A percentile compares a stretch with the other conserved stretches of the same genome.
These are phyloP conservation scores for Lampris megalopsis DNA, from an alignment of 2,113 vertebrate genomes.

Conservation along the genomic window DNA sequence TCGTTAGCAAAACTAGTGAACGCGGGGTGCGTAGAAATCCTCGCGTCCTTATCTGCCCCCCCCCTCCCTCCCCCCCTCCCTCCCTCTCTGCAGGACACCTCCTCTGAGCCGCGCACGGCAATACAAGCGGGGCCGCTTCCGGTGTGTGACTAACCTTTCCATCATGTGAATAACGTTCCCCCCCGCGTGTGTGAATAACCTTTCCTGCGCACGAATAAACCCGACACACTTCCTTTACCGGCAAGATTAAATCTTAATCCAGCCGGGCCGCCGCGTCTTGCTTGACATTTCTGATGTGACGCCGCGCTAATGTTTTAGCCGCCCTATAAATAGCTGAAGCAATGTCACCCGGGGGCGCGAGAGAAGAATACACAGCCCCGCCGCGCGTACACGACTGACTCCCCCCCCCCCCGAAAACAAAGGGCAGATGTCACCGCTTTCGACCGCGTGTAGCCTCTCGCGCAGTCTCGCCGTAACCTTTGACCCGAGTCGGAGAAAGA, in stretches of 20 bases:
- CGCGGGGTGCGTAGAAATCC: no score
- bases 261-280: slow-evolving; percentile 51
- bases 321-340: slow-evolving; percentile 75
- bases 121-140: slow-evolving; percentile 14
- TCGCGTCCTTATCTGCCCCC: no score
- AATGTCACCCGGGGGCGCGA: slow-evolving; percentile 16
- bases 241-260: slow-evolving; percentile 61
- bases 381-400: no score
- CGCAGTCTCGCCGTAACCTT: slow-evolving; percentile 31
- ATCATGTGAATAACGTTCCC: no score
- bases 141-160: no score
- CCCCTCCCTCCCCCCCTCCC: no score
- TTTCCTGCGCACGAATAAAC: slow-evolving; percentile 25
- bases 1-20: background rate
- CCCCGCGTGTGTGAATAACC: background rate
- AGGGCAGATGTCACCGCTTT: slow-evolving; percentile 15
- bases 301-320: slow-evolving; percentile 63
- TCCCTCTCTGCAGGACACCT: no score
- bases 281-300: slow-evolving; percentile 65
- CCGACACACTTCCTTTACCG: slow-evolving; percentile 46
- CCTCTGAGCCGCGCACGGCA: background rate
- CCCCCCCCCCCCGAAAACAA: slow-evolving; percentile 13
- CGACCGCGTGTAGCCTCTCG: background rate
- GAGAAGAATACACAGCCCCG: slow-evolving; percentile 33
- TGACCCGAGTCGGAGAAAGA: slow-evolving; percentile 34